These are phyloP conservation scores for Atlantisia rogersi DNA, from an alignment of 2,113 vertebrate genomes.

Conservation along the genomic window DNA sequence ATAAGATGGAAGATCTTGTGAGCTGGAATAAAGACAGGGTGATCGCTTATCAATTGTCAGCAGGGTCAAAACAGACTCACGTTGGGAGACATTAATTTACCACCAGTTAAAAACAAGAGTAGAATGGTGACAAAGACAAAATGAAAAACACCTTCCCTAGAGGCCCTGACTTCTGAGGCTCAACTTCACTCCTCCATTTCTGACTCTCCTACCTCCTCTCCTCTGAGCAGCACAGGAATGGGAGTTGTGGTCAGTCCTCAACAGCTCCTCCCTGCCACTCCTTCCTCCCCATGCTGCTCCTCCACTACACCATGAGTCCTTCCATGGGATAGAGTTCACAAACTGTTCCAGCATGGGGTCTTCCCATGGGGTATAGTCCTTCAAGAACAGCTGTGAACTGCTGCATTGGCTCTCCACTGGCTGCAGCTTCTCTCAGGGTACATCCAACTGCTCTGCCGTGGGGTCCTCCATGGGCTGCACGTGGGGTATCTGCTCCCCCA, in stretches of 20 bases:
- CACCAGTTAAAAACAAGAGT: not conserved
- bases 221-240: accelerated
- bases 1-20: not conserved
- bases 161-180: not conserved
- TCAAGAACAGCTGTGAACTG: not conserved
- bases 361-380: not conserved
- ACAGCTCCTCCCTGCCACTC: not conserved
- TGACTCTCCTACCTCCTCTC: not conserved
- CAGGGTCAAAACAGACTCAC: not conserved
- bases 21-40: not conserved
- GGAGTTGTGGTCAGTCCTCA: not conserved
- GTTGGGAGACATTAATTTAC: not conserved
- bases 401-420: not conserved
- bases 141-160: not conserved
- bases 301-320: not conserved
- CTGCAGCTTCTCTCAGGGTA: not conserved
- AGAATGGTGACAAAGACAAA: not conserved
- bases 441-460: not conserved
- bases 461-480: not conserved
- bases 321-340: not conserved
- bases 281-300: not conserved
- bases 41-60: not conserved
- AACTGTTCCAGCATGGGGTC: not conserved
- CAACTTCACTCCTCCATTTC: not conserved
- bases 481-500: not conserved